Base-by-base conservation (phyloP, 2,113 vertebrate species). In the Pygoscelis antarcticus region DNA sequence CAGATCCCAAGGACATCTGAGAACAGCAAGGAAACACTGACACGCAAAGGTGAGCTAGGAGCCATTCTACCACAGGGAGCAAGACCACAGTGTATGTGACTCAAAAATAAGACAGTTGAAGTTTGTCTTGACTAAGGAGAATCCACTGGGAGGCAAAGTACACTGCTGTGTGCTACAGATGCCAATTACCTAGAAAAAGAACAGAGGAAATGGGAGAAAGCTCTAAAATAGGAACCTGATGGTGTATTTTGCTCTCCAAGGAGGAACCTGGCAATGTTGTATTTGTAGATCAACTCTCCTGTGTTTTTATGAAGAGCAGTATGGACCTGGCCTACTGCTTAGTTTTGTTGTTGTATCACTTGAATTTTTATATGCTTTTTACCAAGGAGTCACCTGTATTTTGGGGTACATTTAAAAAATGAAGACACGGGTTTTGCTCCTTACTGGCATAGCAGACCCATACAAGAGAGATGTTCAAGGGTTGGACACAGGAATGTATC, bases 131-230 rank as follows among this genome's bases (percentile, higher is more conserved):
- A 83, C 92, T 92, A 52, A 71, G 60, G 60, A 93, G 83, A 90
- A 78, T 66, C 68, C 79, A 84, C 72, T 57, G 88, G 83, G 88
- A 92, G 82, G n/a, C 86, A 90, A 90, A 90, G 85, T 55, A 66
- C 52, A 29, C 6, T 74, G 79, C 71, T 70, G 75, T 19, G 60
- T 19, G 54, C 83, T 86, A 69, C 52, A 79, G 74, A 91, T 62
- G 22, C 51, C 87, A 64, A 75, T 34, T 60, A 87, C 55, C 55
- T 44, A 16, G 60, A 23, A 79, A 77, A 87, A 90, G 42, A 88
- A 44, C 38, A 68, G 68, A 62, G 44, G 36, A 71, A 81, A 78
- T 8, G 11, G 71, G 47, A 88, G 51, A 65, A 94, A 42, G 83
- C 18, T 38, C 79, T 62, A 20, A 77, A 90, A 38, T 9, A 79